Conservation (phyloP, 2,797 vertebrate species). For the Dallia pectoralis region DNA sequence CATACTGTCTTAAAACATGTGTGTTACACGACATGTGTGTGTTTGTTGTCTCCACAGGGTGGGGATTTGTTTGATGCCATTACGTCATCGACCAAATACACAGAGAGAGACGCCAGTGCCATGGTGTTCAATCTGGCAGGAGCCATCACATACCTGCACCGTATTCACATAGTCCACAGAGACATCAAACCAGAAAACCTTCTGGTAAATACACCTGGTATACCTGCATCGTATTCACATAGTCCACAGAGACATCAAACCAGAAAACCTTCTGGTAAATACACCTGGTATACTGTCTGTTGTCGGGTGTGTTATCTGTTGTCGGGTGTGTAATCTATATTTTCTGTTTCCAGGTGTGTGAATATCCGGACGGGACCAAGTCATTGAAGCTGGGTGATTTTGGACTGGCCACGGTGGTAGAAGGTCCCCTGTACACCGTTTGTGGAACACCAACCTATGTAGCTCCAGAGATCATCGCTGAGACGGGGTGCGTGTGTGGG, state of each 20-base stretch:
- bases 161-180: slow-evolving; percentile 93
- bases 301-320: too few species aligned
- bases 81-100: slow-evolving; percentile 97
- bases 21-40: background rate
- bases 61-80: slow-evolving; percentile 97
- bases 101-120: slow-evolving; percentile 91
- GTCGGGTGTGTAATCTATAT: too few species aligned
- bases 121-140: slow-evolving; percentile 96
- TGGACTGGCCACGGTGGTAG: slow-evolving; percentile 91
- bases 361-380: slow-evolving; percentile 93
- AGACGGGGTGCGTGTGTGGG: slow-evolving; percentile 80
- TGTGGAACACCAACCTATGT: slow-evolving; percentile 98
- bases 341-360: slow-evolving; percentile 75
- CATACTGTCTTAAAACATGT: too few species aligned
- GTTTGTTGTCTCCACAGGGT: slow-evolving; percentile 71
- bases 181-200: slow-evolving; percentile 99
- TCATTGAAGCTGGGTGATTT: slow-evolving; percentile 96
- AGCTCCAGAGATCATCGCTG: slow-evolving; percentile 96
- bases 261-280: slow-evolving; percentile 83
- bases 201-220: slow-evolving; percentile 6
- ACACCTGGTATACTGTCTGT: background rate
- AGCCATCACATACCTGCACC: slow-evolving; percentile 90
- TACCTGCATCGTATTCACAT: slow-evolving; percentile 78
- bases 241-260: slow-evolving; percentile 97
- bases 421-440: slow-evolving; percentile 91